These are phyloP conservation scores for Dryadula phaetusa DNA, from an alignment of 2,888 invertebrate genomes.

Conservation along the genomic window DNA sequence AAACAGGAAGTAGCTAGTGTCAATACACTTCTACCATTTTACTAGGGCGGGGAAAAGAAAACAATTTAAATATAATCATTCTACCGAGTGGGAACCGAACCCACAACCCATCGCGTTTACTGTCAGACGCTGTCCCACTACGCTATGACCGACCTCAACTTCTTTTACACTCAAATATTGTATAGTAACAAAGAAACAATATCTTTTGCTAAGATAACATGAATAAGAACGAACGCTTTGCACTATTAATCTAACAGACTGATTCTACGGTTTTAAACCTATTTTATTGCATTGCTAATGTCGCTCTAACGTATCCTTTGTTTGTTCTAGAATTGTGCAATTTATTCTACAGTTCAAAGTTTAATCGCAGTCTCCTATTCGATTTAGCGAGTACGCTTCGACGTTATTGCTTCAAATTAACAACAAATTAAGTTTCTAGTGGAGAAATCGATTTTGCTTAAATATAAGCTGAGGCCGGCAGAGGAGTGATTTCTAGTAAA, in stretches of 20 bases:
- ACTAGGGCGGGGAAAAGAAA: too few relatives aligned
- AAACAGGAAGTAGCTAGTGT: too few relatives aligned
- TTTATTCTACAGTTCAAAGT: slow-evolving; percentile 43
- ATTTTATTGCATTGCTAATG: slow-evolving; percentile 59
- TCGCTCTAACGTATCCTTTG: slow-evolving; percentile 35
- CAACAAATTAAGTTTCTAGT: slow-evolving; percentile 47
- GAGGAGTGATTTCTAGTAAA: too few relatives aligned
- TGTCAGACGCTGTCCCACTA: too few relatives aligned
- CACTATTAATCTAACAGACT: slow-evolving; percentile 58
- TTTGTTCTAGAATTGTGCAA: slow-evolving; percentile 33
- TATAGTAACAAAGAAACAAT: too few relatives aligned
- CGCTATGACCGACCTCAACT: too few relatives aligned
- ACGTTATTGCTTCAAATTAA: slow-evolving; percentile 43
- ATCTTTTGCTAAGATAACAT: slow-evolving; percentile 41
- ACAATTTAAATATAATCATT: too few relatives aligned
- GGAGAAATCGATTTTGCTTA: slow-evolving; percentile 26
- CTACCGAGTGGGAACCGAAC: too few relatives aligned
- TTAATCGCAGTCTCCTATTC: slow-evolving; percentile 42
- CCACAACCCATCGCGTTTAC: too few relatives aligned
- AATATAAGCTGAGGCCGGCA: background rate
- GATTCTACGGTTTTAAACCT: slow-evolving; percentile 59
- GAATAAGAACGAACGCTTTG: slow-evolving; percentile 48
- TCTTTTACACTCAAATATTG: too few relatives aligned
- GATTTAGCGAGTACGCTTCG: slow-evolving; percentile 36
- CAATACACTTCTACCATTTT: too few relatives aligned